Evolutionary conservation across 2,797 vertebrate genomes (phyloP).

Genomic region (Paramormyrops hopkinsi): DNA sequence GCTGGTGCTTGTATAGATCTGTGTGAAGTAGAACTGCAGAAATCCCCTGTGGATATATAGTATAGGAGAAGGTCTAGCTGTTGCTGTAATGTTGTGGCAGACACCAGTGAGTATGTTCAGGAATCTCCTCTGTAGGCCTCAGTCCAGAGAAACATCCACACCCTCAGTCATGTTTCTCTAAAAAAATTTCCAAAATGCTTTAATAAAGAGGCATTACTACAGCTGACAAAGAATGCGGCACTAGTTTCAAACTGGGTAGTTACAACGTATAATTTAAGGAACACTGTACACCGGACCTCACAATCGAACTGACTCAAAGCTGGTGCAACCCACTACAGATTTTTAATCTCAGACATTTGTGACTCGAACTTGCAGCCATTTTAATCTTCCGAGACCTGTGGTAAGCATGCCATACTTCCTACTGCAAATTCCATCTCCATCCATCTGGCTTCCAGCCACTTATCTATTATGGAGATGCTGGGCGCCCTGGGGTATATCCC

Average conservation of each 20-base stretch:
- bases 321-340: not conserved
- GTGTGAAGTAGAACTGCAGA: not conserved
- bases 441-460: not conserved
- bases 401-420: not conserved
- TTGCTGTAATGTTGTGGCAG: not conserved
- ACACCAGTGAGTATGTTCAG: not conserved
- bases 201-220: not conserved
- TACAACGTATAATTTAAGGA: not conserved
- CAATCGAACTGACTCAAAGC: not conserved
- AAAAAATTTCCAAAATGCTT: not conserved
- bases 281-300: not conserved
- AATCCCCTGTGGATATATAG: not conserved
- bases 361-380: not conserved
- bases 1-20: not conserved
- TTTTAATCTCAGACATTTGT: not conserved
- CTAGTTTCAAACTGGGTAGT: not conserved
- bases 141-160: not conserved
- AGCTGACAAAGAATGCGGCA: not conserved
- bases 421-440: not conserved
- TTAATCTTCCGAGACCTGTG: not conserved
- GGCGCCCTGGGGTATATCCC: not conserved
- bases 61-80: not conserved
- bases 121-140: not conserved
- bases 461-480: not conserved
- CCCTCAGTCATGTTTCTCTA: not conserved